phyloP scores from a whole-genome alignment of 53 echinoderm and acorn worm species.

The Holothuria scabra region DNA sequence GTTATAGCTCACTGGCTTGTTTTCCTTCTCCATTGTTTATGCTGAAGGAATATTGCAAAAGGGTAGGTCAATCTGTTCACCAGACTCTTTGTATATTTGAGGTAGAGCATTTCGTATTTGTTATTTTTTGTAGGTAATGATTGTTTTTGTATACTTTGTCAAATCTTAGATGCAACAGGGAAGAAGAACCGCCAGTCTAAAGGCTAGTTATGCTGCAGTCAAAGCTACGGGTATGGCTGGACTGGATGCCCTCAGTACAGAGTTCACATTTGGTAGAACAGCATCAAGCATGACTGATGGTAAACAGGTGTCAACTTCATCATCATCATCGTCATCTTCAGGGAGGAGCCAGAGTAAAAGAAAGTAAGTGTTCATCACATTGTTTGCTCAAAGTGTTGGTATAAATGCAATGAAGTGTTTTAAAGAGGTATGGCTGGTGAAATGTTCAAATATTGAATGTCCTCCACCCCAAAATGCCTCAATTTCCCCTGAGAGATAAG shows the following conservation, averaged over 20 bases:
- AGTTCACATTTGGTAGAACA: conserved; percentile 66
- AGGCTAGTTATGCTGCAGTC: conserved; percentile 95
- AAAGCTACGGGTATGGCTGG: conserved; percentile 88
- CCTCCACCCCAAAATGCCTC: too few relatives aligned
- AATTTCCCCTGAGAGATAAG: too few relatives aligned
- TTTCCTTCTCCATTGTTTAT: too few relatives aligned
- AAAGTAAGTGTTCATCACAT: conserved; percentile 67
- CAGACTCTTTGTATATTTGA: too few relatives aligned
- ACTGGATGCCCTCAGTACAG: conserved; percentile 67
- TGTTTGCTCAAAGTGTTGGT: too few relatives aligned
- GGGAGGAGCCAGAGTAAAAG: conserved; percentile 62
- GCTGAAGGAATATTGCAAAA: too few relatives aligned
- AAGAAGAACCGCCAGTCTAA: conserved; percentile 93
- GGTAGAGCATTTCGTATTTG: neutral
- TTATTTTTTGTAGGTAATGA: neutral
- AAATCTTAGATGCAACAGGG: conserved; percentile 91
- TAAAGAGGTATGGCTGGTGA: too few relatives aligned
- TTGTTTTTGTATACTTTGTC: neutral
- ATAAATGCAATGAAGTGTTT: too few relatives aligned
- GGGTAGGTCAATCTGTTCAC: too few relatives aligned
- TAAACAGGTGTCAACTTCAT: conserved; percentile 10
- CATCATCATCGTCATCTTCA: conserved; percentile 42
- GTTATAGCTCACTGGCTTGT: too few relatives aligned
- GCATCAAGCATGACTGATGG: conserved; percentile 21
- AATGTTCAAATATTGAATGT: too few relatives aligned